phyloP scores from a whole-genome alignment of 2,888 invertebrate genomes.

The Conistra vaccinii region DNA sequence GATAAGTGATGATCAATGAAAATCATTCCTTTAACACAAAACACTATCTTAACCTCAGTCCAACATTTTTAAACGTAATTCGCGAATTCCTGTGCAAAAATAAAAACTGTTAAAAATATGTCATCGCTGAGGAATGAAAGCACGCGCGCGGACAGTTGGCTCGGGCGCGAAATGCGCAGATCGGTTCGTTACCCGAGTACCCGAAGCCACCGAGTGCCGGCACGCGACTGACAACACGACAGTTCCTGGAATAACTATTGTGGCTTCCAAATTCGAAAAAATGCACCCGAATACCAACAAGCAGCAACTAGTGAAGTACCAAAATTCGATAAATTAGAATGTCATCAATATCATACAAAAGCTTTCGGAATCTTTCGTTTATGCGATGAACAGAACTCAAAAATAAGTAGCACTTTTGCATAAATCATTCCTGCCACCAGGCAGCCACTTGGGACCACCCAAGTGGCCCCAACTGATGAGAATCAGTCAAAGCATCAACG shows the following conservation, averaged over 20 bases:
- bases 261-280: slow-evolving; percentile 46
- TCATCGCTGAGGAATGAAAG: slow-evolving; percentile 58
- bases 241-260: slow-evolving; percentile 53
- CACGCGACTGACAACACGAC: slow-evolving; percentile 52
- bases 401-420: neutral
- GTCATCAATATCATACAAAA: neutral
- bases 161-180: slow-evolving; percentile 59
- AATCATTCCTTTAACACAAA: neutral
- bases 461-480: neutral
- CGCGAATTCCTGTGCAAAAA: slow-evolving; percentile 48
- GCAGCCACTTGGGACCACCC: no score
- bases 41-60: slow-evolving; percentile 22
- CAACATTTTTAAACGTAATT: slow-evolving; percentile 10
- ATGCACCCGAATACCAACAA: slow-evolving; percentile 28
- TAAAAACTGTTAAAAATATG: slow-evolving; percentile 52
- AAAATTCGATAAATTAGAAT: neutral
- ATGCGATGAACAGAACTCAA: neutral
- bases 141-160: slow-evolving; percentile 57
- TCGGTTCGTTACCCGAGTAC: slow-evolving; percentile 54
- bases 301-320: slow-evolving; percentile 7
- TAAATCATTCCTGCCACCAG: slow-evolving; percentile 1
- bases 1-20: neutral
- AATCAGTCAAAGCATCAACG: neutral
- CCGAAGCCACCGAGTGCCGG: slow-evolving; percentile 42
- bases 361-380: neutral